Base-by-base conservation (phyloP, 2,113 vertebrate species). In the Ammospiza caudacuta region DNA sequence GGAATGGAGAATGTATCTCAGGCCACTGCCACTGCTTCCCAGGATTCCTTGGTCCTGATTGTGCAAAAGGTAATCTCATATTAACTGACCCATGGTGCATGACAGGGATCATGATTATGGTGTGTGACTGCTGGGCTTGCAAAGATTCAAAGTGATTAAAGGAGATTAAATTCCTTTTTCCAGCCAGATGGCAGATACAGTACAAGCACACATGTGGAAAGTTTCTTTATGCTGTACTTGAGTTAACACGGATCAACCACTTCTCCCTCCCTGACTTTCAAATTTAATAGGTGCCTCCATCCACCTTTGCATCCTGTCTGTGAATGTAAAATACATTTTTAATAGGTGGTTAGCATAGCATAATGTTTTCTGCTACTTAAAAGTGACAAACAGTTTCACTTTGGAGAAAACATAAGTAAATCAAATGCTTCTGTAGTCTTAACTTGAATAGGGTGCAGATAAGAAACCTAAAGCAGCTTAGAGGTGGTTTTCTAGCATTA, bases 11-110 rank as follows among this genome's bases (percentile, higher is more conserved):
- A 94, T 99, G 99, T 76, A 99, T 99, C 68, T 99, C 99, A 6
- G 99, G 99, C 55, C 99, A 99, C 97, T 99, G 99, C 93, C 99
- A 99, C 96, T 99, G 99, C 97, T 99, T 99, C 86, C 98, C 99
- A 23, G 99, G 99, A 73, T 99, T 99, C 96, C 96, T 99, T 94
- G 99, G 99, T 74, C 99, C 99, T 18, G 99, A 99, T 93, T 99
- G 99, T 95, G 98, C 99, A 91, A 99, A 99, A 99, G 99, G 99
- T 99, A 98, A 97, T 94, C 75, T 83, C 47, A 3, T 79, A 37
- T 72, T 91, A 89, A 64, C 66, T 79, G 81, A 70, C 75, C 75
- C 63, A 19, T 9, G 4, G 68, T 64, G 77, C 68, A 19, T 90
- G 90, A 73, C 83, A 57, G 39, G 63, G 58, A 28, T 83, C 23